These are phyloP conservation scores for Amyelois transitella DNA, from an alignment of 1,140 invertebrate species.

Conservation along the genomic window DNA sequence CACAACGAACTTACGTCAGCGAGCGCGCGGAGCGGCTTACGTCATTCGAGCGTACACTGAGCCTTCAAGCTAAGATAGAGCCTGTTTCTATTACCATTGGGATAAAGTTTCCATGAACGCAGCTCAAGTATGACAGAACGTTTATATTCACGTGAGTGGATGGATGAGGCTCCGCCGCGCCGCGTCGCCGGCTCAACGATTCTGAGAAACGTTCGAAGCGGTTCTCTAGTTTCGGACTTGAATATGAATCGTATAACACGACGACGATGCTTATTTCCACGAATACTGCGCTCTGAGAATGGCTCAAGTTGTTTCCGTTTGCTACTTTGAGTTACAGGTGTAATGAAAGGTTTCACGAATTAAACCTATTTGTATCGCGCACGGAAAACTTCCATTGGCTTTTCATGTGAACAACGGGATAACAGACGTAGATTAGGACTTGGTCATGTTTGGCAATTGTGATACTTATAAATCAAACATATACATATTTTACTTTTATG, in stretches of 20 bases:
- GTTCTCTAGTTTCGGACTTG: constrained; percentile 70
- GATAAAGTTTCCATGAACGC: constrained; percentile 27
- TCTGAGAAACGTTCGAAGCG: constrained; percentile 66
- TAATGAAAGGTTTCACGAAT: background rate
- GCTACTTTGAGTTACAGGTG: constrained; percentile 4
- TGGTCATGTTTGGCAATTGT: too few relatives aligned
- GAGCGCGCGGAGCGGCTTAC: constrained; percentile 67
- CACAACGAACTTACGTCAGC: constrained; percentile 74
- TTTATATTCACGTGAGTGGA: constrained; percentile 73
- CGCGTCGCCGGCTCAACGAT: constrained; percentile 66
- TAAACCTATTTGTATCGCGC: background rate
- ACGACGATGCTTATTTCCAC: constrained; percentile 29
- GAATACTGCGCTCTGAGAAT: constrained; percentile 18
- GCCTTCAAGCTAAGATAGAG: constrained; percentile 38
- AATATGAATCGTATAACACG: constrained; percentile 67
- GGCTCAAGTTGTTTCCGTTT: constrained; percentile 2
- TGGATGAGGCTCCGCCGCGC: constrained; percentile 69
- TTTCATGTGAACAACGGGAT: background rate
- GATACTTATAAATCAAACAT: too few relatives aligned
- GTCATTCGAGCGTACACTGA: constrained; percentile 57
- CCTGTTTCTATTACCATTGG: constrained; percentile 30
- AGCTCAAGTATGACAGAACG: constrained; percentile 64
- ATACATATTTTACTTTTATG: too few relatives aligned
- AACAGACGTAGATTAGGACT: background rate
- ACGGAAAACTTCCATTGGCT: background rate